Conservation (phyloP, 2,113 vertebrate genomes). For the Microcebus tavaratra region DNA sequence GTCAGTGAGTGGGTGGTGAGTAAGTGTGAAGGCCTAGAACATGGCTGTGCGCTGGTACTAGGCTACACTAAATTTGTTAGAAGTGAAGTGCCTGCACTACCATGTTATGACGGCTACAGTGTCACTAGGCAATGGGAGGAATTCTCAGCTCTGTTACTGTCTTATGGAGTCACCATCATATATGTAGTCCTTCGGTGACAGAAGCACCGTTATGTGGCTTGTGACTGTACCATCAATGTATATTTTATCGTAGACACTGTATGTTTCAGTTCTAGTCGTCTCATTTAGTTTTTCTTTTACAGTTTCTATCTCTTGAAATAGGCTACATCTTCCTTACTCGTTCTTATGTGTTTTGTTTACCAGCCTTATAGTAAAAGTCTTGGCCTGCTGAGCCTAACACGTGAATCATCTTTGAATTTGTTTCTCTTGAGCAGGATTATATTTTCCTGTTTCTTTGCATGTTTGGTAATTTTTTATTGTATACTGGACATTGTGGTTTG, state of each 20-base stretch:
- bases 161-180: neutral
- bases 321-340: neutral
- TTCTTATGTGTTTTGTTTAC: neutral
- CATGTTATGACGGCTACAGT: neutral
- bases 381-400: neutral
- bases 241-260: neutral
- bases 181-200: neutral
- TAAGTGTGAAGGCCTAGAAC: too few relatives aligned
- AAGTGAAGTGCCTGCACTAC: neutral
- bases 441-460: neutral
- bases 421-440: neutral
- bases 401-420: neutral
- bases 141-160: neutral
- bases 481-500: neutral
- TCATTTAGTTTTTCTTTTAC: neutral
- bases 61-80: neutral
- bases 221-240: neutral
- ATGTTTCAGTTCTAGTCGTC: neutral
- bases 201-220: neutral
- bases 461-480: neutral
- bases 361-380: neutral
- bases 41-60: neutral
- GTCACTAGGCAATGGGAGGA: neutral
- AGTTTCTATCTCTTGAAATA: neutral
- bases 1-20: neutral